A percentile compares a stretch with the other conserved stretches of the same genome.
These are phyloP conservation scores for Eucidaris tribuloides DNA, from an alignment of 35 echinoderm and acorn worm genomes.

Conservation along the genomic window DNA sequence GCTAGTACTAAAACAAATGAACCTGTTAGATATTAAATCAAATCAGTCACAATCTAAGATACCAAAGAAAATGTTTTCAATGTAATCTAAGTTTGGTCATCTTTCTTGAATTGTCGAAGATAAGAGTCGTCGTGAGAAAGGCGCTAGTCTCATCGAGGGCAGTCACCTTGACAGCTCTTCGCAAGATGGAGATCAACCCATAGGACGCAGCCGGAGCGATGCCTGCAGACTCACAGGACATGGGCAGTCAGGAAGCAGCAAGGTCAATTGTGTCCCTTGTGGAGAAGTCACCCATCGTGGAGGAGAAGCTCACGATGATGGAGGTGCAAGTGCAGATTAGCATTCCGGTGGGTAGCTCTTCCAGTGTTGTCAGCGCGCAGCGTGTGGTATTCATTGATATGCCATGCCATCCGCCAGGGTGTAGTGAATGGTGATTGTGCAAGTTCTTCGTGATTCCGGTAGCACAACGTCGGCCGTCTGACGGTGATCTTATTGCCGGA, in stretches of 20 bases:
- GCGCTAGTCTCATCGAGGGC: not conserved
- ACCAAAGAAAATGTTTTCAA: not conserved
- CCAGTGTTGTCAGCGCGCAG: not conserved
- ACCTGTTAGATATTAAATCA: not conserved
- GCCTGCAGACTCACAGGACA: not conserved
- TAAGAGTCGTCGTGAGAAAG: not conserved
- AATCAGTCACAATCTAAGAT: not conserved
- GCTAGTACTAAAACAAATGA: too few species aligned
- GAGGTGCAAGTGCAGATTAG: not conserved
- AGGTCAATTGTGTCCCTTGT: not conserved
- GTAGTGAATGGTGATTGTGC: not conserved
- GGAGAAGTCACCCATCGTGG: not conserved
- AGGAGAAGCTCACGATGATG: not conserved
- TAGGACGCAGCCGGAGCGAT: not conserved
- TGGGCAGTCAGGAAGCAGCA: too few species aligned
- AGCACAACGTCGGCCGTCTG: not conserved
- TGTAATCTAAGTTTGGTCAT: not conserved
- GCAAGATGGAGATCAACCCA: not conserved
- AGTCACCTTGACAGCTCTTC: not conserved
- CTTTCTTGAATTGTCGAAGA: not conserved
- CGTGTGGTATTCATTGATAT: not conserved
- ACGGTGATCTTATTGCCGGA: not conserved
- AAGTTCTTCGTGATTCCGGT: not conserved
- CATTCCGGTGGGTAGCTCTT: not conserved
- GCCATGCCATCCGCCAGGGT: conserved; percentile 34